Evolutionary conservation across 1,140 invertebrate species (phyloP).

Genomic region (Papilio helenus): DNA sequence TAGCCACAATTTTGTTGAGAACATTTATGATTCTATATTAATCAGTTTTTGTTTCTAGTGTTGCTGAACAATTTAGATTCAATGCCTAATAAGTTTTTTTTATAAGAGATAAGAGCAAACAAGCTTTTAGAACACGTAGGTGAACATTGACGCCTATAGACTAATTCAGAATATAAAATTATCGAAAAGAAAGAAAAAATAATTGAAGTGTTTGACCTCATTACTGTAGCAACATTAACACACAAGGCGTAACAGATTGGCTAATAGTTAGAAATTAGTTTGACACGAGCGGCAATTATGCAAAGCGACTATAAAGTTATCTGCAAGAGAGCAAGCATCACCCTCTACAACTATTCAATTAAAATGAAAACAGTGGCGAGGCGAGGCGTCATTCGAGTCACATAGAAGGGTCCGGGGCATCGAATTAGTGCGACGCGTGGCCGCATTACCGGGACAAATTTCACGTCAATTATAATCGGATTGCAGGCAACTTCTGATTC

Average conservation of each 20-base stretch:
- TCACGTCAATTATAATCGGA: conserved; percentile 51
- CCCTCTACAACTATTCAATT: conserved; percentile 80
- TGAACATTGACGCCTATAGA: too few species aligned
- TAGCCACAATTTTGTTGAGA: not conserved
- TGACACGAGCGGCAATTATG: conserved; percentile 74
- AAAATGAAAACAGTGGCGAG: conserved; percentile 75
- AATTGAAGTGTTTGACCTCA: not conserved
- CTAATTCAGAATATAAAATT: too few species aligned
- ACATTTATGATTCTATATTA: too few species aligned
- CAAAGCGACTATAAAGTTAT: conserved; percentile 79
- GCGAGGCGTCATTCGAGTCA: conserved; percentile 74
- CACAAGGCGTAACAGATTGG: conserved; percentile 75
- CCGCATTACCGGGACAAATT: conserved; percentile 81
- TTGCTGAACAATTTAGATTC: too few species aligned
- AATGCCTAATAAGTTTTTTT: too few species aligned
- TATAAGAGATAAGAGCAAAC: too few species aligned
- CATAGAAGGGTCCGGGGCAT: conserved; percentile 73
- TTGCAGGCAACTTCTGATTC: not conserved
- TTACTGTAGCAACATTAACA: conserved; percentile 42
- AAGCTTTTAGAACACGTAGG: too few species aligned
- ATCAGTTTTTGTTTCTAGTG: too few species aligned
- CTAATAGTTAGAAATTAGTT: conserved; percentile 76
- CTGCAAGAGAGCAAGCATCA: conserved; percentile 74
- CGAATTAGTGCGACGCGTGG: conserved; percentile 82
- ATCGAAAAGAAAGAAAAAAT: not conserved